Percentiles rank a stretch among this genome's conserved stretches.
Conservation (phyloP, 2,888 invertebrate genomes). For the Stenolophus ochropezus region DNA sequence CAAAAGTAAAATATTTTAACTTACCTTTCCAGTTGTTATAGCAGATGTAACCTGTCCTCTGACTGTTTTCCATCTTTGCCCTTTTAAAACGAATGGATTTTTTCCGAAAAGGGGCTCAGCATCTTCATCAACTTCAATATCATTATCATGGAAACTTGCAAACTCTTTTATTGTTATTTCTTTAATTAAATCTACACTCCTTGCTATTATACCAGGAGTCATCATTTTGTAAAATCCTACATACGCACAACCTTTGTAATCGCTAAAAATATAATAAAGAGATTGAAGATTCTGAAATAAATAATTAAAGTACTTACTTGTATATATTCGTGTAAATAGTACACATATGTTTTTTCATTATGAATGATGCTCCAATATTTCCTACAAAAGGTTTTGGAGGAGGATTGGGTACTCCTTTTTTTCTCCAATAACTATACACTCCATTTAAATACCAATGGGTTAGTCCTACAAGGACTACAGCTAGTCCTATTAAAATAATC, state of each 20-base stretch:
- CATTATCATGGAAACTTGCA: conserved; percentile 70
- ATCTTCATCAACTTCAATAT: conserved; percentile 69
- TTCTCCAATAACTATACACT: not conserved
- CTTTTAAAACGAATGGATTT: conserved; percentile 73
- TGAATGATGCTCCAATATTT: not conserved
- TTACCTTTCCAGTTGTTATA: conserved; percentile 74
- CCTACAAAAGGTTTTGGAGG: not conserved
- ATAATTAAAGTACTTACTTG: not conserved
- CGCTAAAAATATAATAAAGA: conserved; percentile 65
- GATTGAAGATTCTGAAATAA: too few species aligned
- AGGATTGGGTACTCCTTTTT: not conserved
- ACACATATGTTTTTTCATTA: not conserved
- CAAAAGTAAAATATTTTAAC: not conserved
- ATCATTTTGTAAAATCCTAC: conserved; percentile 69
- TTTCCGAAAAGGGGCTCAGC: conserved; percentile 73
- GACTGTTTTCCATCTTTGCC: conserved; percentile 74
- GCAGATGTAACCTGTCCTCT: conserved; percentile 74
- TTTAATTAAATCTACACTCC: conserved; percentile 70
- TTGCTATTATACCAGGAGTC: conserved; percentile 67
- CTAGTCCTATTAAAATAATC: not conserved
- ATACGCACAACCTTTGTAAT: conserved; percentile 67
- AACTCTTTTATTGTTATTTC: conserved; percentile 69
- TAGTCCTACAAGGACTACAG: not conserved
- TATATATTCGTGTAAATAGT: not conserved
- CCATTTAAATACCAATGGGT: not conserved